Percentiles rank a stretch among this genome's conserved stretches.
phyloP scores from a whole-genome alignment of 2,888 invertebrate genomes.

The Dolichomitus sp. region DNA sequence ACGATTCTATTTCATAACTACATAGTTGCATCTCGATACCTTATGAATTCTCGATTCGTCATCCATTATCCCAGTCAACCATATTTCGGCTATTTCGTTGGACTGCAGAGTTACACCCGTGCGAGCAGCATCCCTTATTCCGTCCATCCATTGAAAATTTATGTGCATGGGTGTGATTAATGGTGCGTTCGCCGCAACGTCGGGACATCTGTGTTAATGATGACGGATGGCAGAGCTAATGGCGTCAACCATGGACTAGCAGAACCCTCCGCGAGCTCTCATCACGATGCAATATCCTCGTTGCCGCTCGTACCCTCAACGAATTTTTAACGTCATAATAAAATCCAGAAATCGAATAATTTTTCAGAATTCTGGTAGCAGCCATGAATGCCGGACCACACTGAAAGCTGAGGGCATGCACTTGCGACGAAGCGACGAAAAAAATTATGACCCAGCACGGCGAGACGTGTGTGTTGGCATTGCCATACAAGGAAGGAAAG shows the following conservation, averaged over 20 bases:
- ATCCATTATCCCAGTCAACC: conserved; percentile 77
- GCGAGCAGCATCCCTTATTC: conserved; percentile 47
- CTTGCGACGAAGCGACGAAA: conserved; percentile 24
- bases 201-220: conserved; percentile 84
- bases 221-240: conserved; percentile 82
- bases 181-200: conserved; percentile 80
- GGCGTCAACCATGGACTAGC: conserved; percentile 74
- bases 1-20: conserved; percentile 46
- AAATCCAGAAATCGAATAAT: conserved; percentile 8
- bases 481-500: conserved; percentile 27
- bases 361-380: background rate
- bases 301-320: background rate
- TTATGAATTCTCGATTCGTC: conserved; percentile 79
- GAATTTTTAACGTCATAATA: conserved; percentile 10
- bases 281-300: background rate
- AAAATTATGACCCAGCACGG: conserved; percentile 34
- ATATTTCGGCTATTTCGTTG: conserved; percentile 74
- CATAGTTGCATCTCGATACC: conserved; percentile 28
- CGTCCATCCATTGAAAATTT: conserved; percentile 74
- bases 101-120: conserved; percentile 53
- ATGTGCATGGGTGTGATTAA: conserved; percentile 81
- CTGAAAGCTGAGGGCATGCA: background rate
- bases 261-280: background rate
- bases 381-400: background rate
- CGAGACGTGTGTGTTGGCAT: conserved; percentile 10